phyloP scores from a whole-genome alignment of 2,113 vertebrate genomes.

The Physeter macrocephalus region DNA sequence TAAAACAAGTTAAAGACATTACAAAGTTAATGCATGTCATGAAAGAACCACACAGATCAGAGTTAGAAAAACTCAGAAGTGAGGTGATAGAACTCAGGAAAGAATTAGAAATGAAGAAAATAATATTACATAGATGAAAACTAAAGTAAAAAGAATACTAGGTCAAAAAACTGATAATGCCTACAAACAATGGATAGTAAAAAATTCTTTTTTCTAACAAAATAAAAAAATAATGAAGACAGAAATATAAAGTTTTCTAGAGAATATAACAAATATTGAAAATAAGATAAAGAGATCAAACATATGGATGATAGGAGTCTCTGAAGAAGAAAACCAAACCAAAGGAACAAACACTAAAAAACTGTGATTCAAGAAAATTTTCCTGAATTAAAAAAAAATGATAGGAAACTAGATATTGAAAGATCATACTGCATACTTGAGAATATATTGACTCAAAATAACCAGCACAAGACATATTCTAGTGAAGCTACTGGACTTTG shows the following conservation, averaged over 20 bases:
- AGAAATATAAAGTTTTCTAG: neutral
- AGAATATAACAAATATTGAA: neutral
- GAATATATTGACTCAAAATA: neutral
- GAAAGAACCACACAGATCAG: neutral
- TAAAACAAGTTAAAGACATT: neutral
- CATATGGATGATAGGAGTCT: neutral
- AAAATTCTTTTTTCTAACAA: neutral
- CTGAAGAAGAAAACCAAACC: neutral
- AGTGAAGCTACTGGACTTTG: neutral
- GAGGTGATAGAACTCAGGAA: neutral
- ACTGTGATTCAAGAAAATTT: neutral
- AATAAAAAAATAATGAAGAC: neutral
- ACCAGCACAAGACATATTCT: neutral
- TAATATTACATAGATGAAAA: neutral
- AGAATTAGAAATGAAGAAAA: neutral
- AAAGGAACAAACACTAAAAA: neutral
- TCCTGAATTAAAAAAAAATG: neutral
- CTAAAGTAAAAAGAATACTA: neutral
- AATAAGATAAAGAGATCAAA: neutral
- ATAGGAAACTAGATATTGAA: neutral
- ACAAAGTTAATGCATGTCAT: neutral
- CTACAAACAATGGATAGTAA: neutral
- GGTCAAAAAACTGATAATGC: neutral
- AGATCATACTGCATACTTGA: neutral
- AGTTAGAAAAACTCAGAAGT: neutral